A percentile compares a stretch with the other conserved stretches of the same genome.
phyloP scores from a whole-genome alignment of 2,888 invertebrate genomes.

The Chloroclysta siterata region DNA sequence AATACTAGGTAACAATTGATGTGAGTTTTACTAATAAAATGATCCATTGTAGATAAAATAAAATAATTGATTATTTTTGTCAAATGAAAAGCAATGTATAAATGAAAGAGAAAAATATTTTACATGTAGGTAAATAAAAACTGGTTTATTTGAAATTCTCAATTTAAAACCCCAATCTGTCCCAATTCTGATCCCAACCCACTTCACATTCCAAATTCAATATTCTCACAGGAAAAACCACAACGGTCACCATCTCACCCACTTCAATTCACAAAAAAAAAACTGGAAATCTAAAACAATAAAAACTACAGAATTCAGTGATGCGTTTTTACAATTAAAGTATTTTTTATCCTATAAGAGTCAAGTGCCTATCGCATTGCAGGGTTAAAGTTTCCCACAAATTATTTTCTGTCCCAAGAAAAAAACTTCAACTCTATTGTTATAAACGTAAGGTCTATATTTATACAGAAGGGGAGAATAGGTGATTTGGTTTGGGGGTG shows the following conservation, averaged over 20 bases:
- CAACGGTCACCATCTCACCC: constrained; percentile 46
- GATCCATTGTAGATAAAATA: too few species aligned
- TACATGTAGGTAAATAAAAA: too few species aligned
- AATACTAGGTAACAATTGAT: too few species aligned
- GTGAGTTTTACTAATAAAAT: too few species aligned
- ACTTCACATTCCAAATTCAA: constrained; percentile 50
- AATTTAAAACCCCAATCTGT: constrained; percentile 10
- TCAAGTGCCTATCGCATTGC: constrained; percentile 79
- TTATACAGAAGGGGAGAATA: constrained; percentile 15
- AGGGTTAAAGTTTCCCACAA: constrained; percentile 48
- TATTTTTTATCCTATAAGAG: constrained; percentile 74
- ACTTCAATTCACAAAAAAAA: constrained; percentile 43
- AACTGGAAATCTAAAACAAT: constrained; percentile 68
- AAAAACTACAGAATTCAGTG: constrained; percentile 68
- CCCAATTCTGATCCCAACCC: constrained; percentile 15
- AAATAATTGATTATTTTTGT: too few species aligned
- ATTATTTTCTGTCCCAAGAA: constrained; percentile 22
- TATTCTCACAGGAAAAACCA: constrained; percentile 77
- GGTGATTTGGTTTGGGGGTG: constrained; percentile 53
- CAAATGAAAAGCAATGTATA: too few species aligned
- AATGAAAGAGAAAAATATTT: too few species aligned
- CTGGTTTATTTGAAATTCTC: not conserved
- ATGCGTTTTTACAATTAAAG: constrained; percentile 68
- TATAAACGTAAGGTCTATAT: constrained; percentile 39
- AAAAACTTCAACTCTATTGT: constrained; percentile 35